These are phyloP conservation scores for Magallana gigas DNA, from an alignment of 1,140 invertebrate genomes.

Conservation along the genomic window DNA sequence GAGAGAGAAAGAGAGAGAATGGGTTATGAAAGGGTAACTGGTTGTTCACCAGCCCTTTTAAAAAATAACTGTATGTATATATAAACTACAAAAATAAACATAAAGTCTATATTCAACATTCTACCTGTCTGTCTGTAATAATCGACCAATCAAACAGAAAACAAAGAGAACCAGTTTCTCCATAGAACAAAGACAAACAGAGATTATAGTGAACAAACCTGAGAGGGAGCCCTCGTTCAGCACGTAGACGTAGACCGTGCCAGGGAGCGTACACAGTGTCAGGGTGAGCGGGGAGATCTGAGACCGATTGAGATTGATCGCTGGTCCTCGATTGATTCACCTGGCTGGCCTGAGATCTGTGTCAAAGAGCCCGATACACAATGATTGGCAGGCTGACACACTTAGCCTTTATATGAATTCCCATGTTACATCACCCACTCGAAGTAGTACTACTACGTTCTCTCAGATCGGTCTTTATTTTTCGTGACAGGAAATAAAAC, in stretches of 20 bases:
- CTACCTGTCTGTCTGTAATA: too few relatives aligned
- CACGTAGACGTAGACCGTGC: neutral
- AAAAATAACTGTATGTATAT: too few relatives aligned
- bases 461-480: neutral
- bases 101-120: too few relatives aligned
- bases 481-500: neutral
- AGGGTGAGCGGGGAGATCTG: neutral
- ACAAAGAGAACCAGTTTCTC: neutral
- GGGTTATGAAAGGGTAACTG: too few relatives aligned
- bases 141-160: neutral
- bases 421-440: neutral
- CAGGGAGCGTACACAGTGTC: neutral
- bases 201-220: neutral
- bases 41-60: too few relatives aligned
- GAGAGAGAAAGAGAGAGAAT: too few relatives aligned
- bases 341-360: neutral
- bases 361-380: neutral
- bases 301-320: neutral
- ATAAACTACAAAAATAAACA: too few relatives aligned
- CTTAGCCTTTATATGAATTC: neutral
- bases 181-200: neutral
- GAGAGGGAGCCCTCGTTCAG: neutral
- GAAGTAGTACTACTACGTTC: constrained; percentile 20
- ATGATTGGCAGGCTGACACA: neutral
- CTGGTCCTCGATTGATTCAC: neutral